phyloP scores from a whole-genome alignment of 2,113 vertebrate species.

The Aegithalos caudatus region DNA sequence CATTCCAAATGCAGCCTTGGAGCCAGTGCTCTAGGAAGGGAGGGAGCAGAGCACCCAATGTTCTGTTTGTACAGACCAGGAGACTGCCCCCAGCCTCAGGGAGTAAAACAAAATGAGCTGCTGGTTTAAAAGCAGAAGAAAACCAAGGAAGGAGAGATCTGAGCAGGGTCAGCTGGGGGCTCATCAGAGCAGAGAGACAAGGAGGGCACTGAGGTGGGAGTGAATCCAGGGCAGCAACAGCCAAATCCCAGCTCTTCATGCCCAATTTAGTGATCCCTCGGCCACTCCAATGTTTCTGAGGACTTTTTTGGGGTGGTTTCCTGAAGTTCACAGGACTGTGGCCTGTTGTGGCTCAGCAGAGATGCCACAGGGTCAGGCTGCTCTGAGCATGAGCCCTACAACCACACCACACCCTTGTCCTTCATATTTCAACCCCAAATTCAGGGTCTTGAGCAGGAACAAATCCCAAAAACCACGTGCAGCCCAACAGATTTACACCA shows the following conservation, averaged over 20 bases:
- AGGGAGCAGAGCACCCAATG: not conserved
- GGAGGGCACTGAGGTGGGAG: not conserved
- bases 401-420: not conserved
- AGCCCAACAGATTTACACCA: not conserved
- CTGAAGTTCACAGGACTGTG: not conserved
- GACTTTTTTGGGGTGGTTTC: not conserved
- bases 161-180: not conserved
- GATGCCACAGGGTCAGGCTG: not conserved
- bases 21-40: not conserved
- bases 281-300: not conserved
- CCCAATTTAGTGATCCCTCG: rapidly evolving
- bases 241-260: not conserved
- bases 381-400: not conserved
- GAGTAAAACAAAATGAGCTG: not conserved
- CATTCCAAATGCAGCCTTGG: not conserved
- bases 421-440: not conserved
- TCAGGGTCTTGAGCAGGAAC: not conserved
- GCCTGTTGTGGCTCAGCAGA: not conserved
- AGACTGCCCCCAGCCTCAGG: not conserved
- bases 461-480: rapidly evolving
- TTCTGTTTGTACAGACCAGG: not conserved
- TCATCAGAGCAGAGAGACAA: not conserved
- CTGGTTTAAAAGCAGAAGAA: not conserved
- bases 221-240: not conserved
- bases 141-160: not conserved